Percentiles rank a stretch among this genome's conserved stretches.
These are phyloP conservation scores for Drosophila nikananu DNA, from an alignment of 1,140 invertebrate species.

Conservation along the genomic window DNA sequence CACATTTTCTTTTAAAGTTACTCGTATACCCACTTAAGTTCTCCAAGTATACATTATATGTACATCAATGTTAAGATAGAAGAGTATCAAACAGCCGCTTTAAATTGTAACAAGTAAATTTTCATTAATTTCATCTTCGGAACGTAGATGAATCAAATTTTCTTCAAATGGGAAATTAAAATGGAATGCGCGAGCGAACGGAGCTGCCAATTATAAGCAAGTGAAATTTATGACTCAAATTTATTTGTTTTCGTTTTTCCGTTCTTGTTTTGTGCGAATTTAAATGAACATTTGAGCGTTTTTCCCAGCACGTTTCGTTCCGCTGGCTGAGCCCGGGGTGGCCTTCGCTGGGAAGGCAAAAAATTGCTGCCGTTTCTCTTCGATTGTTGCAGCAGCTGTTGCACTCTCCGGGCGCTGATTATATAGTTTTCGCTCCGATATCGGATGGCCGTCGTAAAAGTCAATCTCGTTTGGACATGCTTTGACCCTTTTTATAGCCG, in stretches of 20 bases:
- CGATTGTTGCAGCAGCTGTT: conserved; percentile 77
- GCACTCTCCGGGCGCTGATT: conserved; percentile 71
- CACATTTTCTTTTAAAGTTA: neutral
- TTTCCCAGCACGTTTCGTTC: conserved; percentile 43
- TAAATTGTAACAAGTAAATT: conserved; percentile 2
- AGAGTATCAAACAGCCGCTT: neutral
- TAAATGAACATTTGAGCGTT: conserved; percentile 35
- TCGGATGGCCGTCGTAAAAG: conserved; percentile 74
- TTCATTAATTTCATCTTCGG: conserved; percentile 7
- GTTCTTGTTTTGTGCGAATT: conserved; percentile 27
- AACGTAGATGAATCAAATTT: conserved; percentile 27
- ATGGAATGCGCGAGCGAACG: conserved; percentile 33
- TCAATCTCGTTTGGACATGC: conserved; percentile 53
- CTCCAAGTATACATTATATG: neutral
- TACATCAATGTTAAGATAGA: neutral
- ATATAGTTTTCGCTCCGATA: conserved; percentile 65
- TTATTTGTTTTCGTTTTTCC: conserved; percentile 40
- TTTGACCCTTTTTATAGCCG: conserved; percentile 71
- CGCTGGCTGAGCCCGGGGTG: conserved; percentile 15
- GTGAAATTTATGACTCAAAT: conserved; percentile 49
- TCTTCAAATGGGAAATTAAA: conserved; percentile 39
- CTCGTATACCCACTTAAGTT: too few relatives aligned
- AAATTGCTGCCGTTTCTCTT: conserved; percentile 48
- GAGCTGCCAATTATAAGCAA: conserved; percentile 52
- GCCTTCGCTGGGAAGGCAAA: conserved; percentile 4